Percentiles rank a stretch among this genome's conserved stretches.
Evolutionary conservation across 2,113 vertebrate species (phyloP).

Genomic region (Chloropsis hardwickii): DNA sequence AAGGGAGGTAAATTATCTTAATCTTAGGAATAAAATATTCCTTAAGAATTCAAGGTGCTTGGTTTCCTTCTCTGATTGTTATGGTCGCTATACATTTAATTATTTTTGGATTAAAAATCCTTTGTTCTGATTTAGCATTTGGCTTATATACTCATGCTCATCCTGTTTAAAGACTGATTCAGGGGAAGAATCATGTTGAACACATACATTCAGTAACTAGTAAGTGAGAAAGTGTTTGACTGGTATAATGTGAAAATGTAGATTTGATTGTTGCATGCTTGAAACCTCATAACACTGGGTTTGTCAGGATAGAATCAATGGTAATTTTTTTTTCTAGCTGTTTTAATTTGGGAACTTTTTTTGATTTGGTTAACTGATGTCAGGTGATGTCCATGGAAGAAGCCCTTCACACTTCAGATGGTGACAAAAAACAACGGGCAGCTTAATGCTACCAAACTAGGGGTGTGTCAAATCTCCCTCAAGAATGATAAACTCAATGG

Average conservation of each 20-base stretch:
- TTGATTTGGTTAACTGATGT: constrained; percentile 41
- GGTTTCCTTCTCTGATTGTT: background rate
- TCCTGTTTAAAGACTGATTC: background rate
- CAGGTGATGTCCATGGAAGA: constrained; percentile 45
- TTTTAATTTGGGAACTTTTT: constrained; percentile 31
- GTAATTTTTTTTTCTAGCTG: background rate
- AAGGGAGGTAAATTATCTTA: background rate
- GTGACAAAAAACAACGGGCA: constrained; percentile 66
- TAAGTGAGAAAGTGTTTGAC: background rate
- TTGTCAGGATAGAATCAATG: background rate
- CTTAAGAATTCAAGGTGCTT: background rate
- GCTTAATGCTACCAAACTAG: constrained; percentile 75
- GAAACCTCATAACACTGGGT: background rate
- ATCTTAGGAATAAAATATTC: background rate
- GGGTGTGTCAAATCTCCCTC: constrained; percentile 79
- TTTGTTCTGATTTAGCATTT: background rate
- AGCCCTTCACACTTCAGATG: constrained; percentile 57
- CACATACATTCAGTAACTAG: background rate
- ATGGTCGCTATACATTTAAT: background rate
- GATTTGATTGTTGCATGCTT: background rate
- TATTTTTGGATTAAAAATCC: background rate
- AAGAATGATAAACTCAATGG: constrained; percentile 84
- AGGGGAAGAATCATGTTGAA: fast-evolving
- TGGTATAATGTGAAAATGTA: background rate
- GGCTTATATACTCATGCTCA: background rate